Evolutionary conservation across 2,113 vertebrate genomes (phyloP).

Genomic region (Cricetomys ansorgei): DNA sequence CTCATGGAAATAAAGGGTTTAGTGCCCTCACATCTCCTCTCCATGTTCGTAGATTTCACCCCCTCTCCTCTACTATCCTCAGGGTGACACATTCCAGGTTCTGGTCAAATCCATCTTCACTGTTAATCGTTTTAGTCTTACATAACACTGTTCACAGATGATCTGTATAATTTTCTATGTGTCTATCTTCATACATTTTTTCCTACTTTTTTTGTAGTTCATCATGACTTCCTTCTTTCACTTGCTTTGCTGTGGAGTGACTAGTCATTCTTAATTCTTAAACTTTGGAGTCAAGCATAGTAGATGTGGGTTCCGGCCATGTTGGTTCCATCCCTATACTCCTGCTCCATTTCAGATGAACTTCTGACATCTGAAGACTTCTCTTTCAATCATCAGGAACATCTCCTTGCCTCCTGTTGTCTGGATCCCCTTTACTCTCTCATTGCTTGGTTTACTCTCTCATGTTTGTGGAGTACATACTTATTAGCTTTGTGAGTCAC

Average conservation of each 20-base stretch:
- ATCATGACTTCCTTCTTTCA: neutral
- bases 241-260: neutral
- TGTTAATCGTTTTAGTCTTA: neutral
- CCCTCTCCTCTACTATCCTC: neutral
- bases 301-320: neutral
- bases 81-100: neutral
- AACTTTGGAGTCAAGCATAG: neutral
- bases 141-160: neutral
- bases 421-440: neutral
- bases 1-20: neutral
- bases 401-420: neutral
- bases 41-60: no score
- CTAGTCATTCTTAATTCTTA: neutral
- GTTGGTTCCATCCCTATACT: neutral
- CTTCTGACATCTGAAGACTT: neutral
- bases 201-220: neutral
- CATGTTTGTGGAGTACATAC: neutral
- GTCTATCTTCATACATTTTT: neutral
- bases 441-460: neutral
- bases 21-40: neutral
- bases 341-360: neutral
- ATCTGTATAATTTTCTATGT: neutral
- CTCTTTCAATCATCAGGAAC: accelerated
- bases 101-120: neutral
- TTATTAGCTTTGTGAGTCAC: neutral